Evolutionary conservation across 2,113 vertebrate species (phyloP), one percentile per base, ranked within the genome.

Genomic region (Chionis minor): DNA sequence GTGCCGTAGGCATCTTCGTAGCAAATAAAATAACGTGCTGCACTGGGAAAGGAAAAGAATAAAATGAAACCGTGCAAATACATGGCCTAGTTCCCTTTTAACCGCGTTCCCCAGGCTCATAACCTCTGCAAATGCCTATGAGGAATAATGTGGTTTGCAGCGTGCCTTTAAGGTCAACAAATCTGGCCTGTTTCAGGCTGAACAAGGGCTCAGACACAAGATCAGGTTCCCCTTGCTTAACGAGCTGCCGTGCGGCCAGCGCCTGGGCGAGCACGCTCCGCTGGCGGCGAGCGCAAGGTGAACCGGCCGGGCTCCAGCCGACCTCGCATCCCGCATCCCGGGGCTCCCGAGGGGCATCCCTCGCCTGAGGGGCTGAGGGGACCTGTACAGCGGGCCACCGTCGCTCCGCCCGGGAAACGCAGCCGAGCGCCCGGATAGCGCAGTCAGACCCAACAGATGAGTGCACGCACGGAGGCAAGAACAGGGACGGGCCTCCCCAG

Each of bases 371-470:
- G 28, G 22, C 70, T 30, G 23, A 1, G 12, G 10, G 54, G 6
- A 13, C 0, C 1, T 2, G 12, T 6, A 12, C 0, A 2, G 35
- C 2, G 0, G 15, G 12, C 2, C 44, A 4, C n/a, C 2, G 33
- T 32, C 7, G 3, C 2, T 27, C 0, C 5, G 17, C 6, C 52
- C 5, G n/a, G 9, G 12, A 1, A 12, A 14, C 1, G 2, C n/a
- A 5, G 40, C n/a, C 6, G 9, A 1, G 0, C 3, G 51, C n/a
- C 75, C 3, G 38, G n/a, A 38, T 0, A 35, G 40, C 22, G 5
- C 6, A 70, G 63, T 14, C 40, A 18, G 10, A 30, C 1, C 4
- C 2, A 65, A 45, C 0, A n/a, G 40, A 27, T 28, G 47, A 12
- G n/a, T 2, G 1, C 19, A 13, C n/a, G 11, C n/a, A 28, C 15